Percentiles rank a stretch among this genome's conserved stretches.
phyloP scores from a whole-genome alignment of 1,140 invertebrate genomes.

The Drosophila pectinifera region DNA sequence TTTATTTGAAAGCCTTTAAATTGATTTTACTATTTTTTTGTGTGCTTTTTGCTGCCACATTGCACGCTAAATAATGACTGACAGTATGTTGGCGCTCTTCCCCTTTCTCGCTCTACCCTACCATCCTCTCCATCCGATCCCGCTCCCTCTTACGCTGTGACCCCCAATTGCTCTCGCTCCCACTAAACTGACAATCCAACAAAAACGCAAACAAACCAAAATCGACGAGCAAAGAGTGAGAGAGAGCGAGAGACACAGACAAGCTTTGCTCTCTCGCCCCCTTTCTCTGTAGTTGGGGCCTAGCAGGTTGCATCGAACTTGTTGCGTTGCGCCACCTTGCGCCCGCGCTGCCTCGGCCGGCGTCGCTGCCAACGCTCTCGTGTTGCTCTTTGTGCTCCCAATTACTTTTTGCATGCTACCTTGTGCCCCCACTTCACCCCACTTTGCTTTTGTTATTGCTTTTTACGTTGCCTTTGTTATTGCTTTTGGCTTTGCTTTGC shows the following conservation, averaged over 20 bases:
- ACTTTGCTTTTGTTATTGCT: constrained; percentile 37
- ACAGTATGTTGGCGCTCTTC: constrained; percentile 73
- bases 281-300: background rate
- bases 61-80: constrained; percentile 80
- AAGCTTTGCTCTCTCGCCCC: constrained; percentile 4
- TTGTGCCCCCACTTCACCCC: constrained; percentile 78
- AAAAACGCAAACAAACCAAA: constrained; percentile 71
- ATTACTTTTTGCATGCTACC: constrained; percentile 81
- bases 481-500: constrained; percentile 44
- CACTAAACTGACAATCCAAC: constrained; percentile 71
- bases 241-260: constrained; percentile 6
- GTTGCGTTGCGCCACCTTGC: constrained; percentile 76
- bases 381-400: constrained; percentile 79
- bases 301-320: constrained; percentile 79
- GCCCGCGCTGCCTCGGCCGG: constrained; percentile 29
- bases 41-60: constrained; percentile 46
- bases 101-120: background rate
- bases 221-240: constrained; percentile 18
- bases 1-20: no score
- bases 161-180: constrained; percentile 77
- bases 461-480: constrained; percentile 29
- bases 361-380: constrained; percentile 32
- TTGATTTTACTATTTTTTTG: background rate
- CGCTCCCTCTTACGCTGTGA: constrained; percentile 45
- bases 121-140: background rate